These are phyloP conservation scores for Chaetorhynchus papuensis DNA, from an alignment of 2,113 vertebrate genomes.

Conservation along the genomic window DNA sequence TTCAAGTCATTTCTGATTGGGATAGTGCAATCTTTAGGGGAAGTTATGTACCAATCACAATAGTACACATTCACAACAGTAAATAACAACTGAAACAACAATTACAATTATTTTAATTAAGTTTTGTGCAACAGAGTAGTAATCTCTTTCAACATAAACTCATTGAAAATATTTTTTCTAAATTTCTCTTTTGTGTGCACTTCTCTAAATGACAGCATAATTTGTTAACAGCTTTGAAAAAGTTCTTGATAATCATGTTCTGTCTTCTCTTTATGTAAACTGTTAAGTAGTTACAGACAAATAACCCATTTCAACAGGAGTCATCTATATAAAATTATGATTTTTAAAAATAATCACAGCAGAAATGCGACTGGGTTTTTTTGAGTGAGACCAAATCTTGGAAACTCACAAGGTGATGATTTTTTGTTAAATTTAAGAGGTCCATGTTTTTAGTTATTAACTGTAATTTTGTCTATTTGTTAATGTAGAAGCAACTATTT, in stretches of 20 bases:
- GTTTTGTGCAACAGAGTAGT: not conserved
- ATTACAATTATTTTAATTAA: not conserved
- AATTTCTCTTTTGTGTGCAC: not conserved
- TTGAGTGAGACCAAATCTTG: not conserved
- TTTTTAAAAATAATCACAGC: not conserved
- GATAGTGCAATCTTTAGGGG: not conserved
- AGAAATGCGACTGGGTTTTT: not conserved
- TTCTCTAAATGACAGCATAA: not conserved
- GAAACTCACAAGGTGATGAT: not conserved
- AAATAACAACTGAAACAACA: not conserved
- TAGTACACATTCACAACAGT: not conserved
- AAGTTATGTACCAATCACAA: not conserved
- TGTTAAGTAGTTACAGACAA: not conserved
- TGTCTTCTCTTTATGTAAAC: not conserved
- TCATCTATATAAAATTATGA: not conserved
- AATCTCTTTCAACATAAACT: not conserved
- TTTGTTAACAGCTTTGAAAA: not conserved
- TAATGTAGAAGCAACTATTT: not conserved
- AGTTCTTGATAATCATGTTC: not conserved
- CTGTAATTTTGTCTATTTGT: not conserved
- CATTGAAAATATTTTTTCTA: not conserved
- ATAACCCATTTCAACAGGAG: not conserved
- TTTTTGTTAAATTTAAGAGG: not conserved
- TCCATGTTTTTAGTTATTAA: not conserved
- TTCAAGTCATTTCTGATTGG: not conserved